Base-by-base conservation (phyloP, 2,888 invertebrate genomes). In the Mellilla xanthometata region DNA sequence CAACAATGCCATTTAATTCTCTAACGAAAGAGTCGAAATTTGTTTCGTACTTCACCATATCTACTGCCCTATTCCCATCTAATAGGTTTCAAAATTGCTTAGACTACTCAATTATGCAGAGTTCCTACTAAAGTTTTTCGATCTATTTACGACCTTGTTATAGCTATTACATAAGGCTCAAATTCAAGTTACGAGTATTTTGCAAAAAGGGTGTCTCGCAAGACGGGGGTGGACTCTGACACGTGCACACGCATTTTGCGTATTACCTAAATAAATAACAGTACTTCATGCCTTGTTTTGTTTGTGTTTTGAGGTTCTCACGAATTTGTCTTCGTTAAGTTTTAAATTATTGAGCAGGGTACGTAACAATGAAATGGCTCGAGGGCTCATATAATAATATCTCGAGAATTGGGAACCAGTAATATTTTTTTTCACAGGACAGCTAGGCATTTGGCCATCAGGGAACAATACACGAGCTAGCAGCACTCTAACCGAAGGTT, bases 1-100 rank as follows among this genome's bases (percentile, higher is more conserved):
- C 72, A 80, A 88, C 87, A 87, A 88, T 88, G 81, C 80, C 78
- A 85, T 88, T 86, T 87, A 87, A 88, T 85, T 82, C 81, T 72
- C 60, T 69, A 73, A 71, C 71, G 76, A 82, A 80, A 81, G 78
- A 79, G 73, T 77, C 70, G 67, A 79, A 68, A 72, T 47, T 49
- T 31, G 38, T 26, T 34, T 15, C 52, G 40, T 47, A 45, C 44
- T 48, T 41, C 50, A 43, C 46, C 46, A 57, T 60, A 46, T 35
- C 43, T 29, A 49, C 28, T 39, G 28, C 53, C 47, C 58, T 63
- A 58, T 32, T 3, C 8, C 34, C 7, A 36, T 3, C 1, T 0
- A 5, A 49, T 65, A 77, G 66, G 62, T 65, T 67, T 53, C 34
- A 65, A 59, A 68, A 57, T 60, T 49, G 54, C 34, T 33, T 34